Conservation (phyloP, 2,797 vertebrate genomes). For the Phalanger gymnotis region DNA sequence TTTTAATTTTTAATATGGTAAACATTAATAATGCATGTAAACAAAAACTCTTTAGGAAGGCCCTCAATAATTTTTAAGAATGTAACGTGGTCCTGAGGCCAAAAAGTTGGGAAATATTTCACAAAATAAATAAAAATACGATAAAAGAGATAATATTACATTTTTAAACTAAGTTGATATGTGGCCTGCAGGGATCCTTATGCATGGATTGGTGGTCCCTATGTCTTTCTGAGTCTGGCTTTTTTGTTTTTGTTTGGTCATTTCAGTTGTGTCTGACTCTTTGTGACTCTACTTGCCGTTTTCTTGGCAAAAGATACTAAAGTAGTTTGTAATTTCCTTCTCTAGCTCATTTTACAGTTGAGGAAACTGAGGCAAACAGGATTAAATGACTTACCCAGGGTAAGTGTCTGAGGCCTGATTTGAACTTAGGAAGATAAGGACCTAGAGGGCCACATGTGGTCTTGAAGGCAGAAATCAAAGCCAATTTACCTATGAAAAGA, state of each 20-base stretch:
- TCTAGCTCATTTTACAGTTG: too few relatives aligned
- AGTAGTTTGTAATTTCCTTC: too few relatives aligned
- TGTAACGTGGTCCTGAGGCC: background rate
- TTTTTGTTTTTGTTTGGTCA: background rate
- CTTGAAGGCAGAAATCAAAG: slow-evolving; percentile 67
- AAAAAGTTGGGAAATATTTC: background rate
- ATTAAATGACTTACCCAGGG: too few relatives aligned
- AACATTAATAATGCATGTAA: background rate
- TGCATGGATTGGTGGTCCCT: background rate
- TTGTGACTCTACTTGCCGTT: background rate
- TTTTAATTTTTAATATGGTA: background rate
- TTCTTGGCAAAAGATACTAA: too few relatives aligned
- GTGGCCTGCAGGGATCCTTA: background rate
- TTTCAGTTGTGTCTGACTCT: background rate
- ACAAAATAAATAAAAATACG: background rate
- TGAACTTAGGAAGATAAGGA: too few relatives aligned
- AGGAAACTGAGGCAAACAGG: too few relatives aligned
- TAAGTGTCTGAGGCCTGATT: too few relatives aligned
- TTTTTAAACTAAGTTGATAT: background rate
- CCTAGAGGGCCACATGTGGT: too few relatives aligned
- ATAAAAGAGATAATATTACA: background rate
- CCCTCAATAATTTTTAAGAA: background rate
- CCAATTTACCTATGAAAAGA: slow-evolving; percentile 58
- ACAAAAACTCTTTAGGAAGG: background rate
- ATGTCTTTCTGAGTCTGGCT: background rate